These are phyloP conservation scores for Struthidea cinerea DNA, from an alignment of 2,113 vertebrate genomes.

Conservation along the genomic window DNA sequence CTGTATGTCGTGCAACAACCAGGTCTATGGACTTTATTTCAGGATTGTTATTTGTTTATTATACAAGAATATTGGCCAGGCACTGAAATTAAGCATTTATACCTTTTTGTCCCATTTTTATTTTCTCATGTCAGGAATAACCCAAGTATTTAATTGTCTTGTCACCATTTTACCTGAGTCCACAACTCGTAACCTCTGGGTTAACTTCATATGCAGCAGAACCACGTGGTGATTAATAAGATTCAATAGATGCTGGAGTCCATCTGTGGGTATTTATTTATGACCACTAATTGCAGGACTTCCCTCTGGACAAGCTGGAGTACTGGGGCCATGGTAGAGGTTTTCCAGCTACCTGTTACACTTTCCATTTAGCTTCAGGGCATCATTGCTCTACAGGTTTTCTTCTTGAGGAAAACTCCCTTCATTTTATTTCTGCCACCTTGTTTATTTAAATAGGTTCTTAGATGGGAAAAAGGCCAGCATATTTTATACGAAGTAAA, in stretches of 20 bases:
- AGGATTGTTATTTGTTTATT: not conserved
- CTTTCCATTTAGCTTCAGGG: not conserved
- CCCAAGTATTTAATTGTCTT: not conserved
- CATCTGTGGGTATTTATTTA: not conserved
- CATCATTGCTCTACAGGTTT: not conserved
- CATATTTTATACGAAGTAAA: not conserved
- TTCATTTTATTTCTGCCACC: not conserved
- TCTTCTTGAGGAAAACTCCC: not conserved
- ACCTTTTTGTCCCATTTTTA: not conserved
- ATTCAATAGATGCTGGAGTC: not conserved
- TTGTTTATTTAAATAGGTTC: not conserved
- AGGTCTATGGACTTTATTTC: not conserved
- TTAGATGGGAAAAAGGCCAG: not conserved
- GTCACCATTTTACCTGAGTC: not conserved
- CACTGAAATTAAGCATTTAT: not conserved
- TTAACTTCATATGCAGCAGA: not conserved
- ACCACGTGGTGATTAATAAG: not conserved
- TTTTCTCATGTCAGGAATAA: not conserved
- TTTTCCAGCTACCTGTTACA: not conserved
- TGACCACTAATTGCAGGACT: not conserved
- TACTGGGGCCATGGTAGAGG: not conserved
- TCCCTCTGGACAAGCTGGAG: not conserved
- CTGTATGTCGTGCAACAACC: not conserved
- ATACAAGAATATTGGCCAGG: not conserved
- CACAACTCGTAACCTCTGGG: rapidly evolving